These are phyloP conservation scores for Drosophila sturtevanti DNA, from an alignment of 1,140 invertebrate species.

Conservation along the genomic window DNA sequence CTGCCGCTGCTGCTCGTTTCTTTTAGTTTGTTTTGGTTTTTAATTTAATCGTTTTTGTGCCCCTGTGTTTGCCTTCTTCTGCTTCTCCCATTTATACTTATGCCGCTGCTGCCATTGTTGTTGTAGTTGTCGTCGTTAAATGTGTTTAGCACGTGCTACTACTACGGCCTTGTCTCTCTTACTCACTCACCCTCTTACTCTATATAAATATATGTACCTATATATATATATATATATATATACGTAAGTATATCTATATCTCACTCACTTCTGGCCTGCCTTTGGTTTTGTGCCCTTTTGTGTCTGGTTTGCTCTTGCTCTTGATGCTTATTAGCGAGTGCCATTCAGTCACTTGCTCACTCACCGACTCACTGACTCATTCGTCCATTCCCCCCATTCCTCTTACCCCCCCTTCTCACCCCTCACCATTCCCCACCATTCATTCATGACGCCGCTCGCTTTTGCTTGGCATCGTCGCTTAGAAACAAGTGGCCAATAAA, in stretches of 20 bases:
- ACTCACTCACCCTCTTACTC: background rate
- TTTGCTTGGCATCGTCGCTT: slow-evolving; percentile 53
- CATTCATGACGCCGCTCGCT: slow-evolving; percentile 57
- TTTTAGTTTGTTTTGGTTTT: slow-evolving; percentile 79
- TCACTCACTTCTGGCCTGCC: slow-evolving; percentile 32
- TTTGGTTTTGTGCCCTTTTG: slow-evolving; percentile 65
- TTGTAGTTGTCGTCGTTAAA: slow-evolving; percentile 75
- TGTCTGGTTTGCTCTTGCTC: slow-evolving; percentile 56
- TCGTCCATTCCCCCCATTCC: background rate
- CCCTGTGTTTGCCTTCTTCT: slow-evolving; percentile 23
- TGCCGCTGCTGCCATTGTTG: slow-evolving; percentile 45
- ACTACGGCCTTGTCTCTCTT: slow-evolving; percentile 36
- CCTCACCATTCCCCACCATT: slow-evolving; percentile 38
- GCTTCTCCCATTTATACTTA: slow-evolving; percentile 7
- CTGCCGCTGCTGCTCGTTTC: slow-evolving; percentile 55
- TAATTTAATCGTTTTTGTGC: slow-evolving; percentile 79
- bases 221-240: slow-evolving; percentile 2
- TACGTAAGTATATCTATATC: background rate
- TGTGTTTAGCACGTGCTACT: slow-evolving; percentile 75
- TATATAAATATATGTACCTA: background rate
- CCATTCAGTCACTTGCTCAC: slow-evolving; percentile 58
- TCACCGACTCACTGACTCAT: slow-evolving; percentile 34
- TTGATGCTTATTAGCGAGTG: slow-evolving; percentile 79
- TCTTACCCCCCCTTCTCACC: slow-evolving; percentile 8
- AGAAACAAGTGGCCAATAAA: slow-evolving; percentile 79